Percentiles rank a stretch among this genome's conserved stretches.
Evolutionary conservation across 2,888 invertebrate genomes (phyloP).

Genomic region (Plutella xylostella): DNA sequence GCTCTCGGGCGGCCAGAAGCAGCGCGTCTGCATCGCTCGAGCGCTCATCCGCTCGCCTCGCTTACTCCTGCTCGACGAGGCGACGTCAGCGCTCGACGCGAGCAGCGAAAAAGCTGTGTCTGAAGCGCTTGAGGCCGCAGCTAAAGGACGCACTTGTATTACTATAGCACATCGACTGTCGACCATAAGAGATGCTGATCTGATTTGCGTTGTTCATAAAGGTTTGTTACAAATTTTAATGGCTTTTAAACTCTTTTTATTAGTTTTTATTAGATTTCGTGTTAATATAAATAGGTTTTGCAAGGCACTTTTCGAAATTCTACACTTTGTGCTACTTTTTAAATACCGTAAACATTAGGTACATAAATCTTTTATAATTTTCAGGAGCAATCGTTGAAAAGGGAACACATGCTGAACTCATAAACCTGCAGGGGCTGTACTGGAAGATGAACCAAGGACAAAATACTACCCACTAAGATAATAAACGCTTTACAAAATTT

Average conservation of each 20-base stretch:
- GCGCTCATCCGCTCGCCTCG: slow-evolving; percentile 76
- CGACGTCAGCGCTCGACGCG: slow-evolving; percentile 76
- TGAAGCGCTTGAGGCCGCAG: slow-evolving; percentile 84
- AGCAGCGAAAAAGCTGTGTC: slow-evolving; percentile 84
- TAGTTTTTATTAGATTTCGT: background rate
- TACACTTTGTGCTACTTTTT: background rate
- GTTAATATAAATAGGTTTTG: background rate
- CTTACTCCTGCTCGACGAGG: slow-evolving; percentile 76
- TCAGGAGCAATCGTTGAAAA: slow-evolving; percentile 78
- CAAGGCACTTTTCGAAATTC: too few species aligned
- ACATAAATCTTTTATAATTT: slow-evolving; percentile 12
- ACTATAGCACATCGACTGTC: slow-evolving; percentile 89
- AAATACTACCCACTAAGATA: too few species aligned
- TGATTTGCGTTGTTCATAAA: slow-evolving; percentile 85
- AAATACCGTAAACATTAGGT: background rate
- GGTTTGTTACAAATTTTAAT: too few species aligned
- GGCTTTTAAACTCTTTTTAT: background rate
- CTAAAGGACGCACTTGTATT: slow-evolving; percentile 84
- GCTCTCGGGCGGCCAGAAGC: slow-evolving; percentile 79
- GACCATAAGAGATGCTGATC: slow-evolving; percentile 84
- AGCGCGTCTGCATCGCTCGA: slow-evolving; percentile 79
- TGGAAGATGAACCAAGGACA: slow-evolving; percentile 71
- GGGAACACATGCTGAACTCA: slow-evolving; percentile 78
- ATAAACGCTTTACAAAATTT: too few species aligned
- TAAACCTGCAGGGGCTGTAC: slow-evolving; percentile 73